Percentiles rank a stretch among this genome's conserved stretches.
Conservation (phyloP, 2,888 invertebrate genomes). For the Yponomeuta malinellus region DNA sequence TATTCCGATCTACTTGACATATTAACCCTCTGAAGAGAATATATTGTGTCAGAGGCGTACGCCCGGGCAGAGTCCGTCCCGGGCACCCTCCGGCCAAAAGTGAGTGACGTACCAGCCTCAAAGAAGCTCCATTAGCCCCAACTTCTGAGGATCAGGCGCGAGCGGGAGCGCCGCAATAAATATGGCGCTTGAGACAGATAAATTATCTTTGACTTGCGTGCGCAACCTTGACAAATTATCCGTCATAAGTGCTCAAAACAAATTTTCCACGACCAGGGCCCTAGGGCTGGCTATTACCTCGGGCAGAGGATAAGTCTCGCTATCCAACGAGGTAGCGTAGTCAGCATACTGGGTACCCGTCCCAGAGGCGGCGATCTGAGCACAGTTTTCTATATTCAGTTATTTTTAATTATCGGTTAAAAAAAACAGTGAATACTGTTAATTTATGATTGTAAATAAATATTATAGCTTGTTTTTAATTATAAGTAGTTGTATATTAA, state of each 20-base stretch:
- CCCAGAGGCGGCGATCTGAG: no score
- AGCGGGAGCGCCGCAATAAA: conserved; percentile 48
- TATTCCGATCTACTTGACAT: background rate
- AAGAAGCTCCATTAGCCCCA: conserved; percentile 68
- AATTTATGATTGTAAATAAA: no score
- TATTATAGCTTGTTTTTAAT: no score
- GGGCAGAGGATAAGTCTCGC: no score
- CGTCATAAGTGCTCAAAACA: conserved; percentile 71
- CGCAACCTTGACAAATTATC: conserved; percentile 70
- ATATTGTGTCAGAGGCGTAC: background rate
- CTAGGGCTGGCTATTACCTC: no score
- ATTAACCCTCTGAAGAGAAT: background rate
- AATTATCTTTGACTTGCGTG: conserved; percentile 72
- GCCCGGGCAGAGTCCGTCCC: background rate
- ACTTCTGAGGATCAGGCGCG: conserved; percentile 25
- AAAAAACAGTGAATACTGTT: no score
- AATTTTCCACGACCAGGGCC: conserved; percentile 47
- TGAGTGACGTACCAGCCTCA: conserved; percentile 57
- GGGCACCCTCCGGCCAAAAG: conserved; percentile 27
- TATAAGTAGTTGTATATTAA: no score
- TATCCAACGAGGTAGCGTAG: no score
- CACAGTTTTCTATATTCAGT: no score
- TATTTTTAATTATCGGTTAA: no score
- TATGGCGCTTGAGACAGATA: conserved; percentile 73
- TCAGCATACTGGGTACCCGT: no score